These are phyloP conservation scores for Philonicus albiceps DNA, from an alignment of 2,888 invertebrate species.

Conservation along the genomic window DNA sequence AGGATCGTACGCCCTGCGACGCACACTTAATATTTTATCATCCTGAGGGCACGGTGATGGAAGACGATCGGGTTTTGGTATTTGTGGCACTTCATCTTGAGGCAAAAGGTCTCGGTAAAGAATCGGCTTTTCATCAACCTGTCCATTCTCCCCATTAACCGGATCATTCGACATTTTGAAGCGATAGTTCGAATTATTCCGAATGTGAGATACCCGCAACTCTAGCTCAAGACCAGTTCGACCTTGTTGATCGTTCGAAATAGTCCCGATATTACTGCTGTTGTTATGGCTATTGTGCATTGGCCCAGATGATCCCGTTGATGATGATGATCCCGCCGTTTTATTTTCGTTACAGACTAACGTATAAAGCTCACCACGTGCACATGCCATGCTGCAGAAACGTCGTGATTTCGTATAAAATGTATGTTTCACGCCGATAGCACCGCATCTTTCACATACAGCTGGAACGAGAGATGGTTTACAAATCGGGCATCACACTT, in stretches of 20 bases:
- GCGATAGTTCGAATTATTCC: conserved; percentile 62
- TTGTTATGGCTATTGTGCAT: conserved; percentile 46
- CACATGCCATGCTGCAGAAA: conserved; percentile 84
- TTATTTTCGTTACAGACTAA: conserved; percentile 58
- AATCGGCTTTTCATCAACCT: conserved; percentile 33
- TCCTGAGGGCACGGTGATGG: conserved; percentile 64
- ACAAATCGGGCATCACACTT: conserved; percentile 1
- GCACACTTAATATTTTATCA: conserved; percentile 65
- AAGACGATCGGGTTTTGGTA: conserved; percentile 62
- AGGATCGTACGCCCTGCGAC: conserved; percentile 65
- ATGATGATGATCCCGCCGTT: conserved; percentile 45
- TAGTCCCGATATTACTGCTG: background rate
- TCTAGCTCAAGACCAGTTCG: conserved; percentile 60
- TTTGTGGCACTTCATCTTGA: conserved; percentile 62
- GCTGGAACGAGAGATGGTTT: conserved; percentile 65
- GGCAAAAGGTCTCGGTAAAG: conserved; percentile 61
- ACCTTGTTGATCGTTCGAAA: conserved; percentile 24
- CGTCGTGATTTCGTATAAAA: conserved; percentile 84
- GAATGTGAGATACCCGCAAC: conserved; percentile 60
- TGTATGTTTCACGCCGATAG: conserved; percentile 84
- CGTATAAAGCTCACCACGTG: conserved; percentile 66
- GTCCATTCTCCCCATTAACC: conserved; percentile 43
- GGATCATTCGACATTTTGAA: conserved; percentile 62
- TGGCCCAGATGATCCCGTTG: conserved; percentile 31
- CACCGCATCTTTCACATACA: conserved; percentile 84